phyloP scores from a whole-genome alignment of 2,113 vertebrate species.

The Pseudorasbora parva region DNA sequence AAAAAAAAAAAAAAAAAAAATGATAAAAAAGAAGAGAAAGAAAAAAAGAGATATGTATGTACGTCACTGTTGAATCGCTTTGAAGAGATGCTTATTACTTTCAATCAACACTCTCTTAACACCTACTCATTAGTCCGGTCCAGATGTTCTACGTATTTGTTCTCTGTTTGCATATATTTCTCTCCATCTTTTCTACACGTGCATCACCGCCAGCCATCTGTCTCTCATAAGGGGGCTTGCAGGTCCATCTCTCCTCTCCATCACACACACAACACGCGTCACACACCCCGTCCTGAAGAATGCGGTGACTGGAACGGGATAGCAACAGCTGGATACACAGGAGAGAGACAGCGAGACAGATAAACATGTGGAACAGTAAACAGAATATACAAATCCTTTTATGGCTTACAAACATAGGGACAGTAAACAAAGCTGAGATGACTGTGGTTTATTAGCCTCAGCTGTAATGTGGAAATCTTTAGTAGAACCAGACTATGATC shows the following conservation, averaged over 20 bases:
- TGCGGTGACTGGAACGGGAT: slow-evolving; percentile 34
- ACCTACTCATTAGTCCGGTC: slow-evolving; percentile 40
- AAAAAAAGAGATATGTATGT: slow-evolving; percentile 50
- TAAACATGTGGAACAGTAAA: slow-evolving; percentile 52
- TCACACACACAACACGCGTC: slow-evolving; percentile 25
- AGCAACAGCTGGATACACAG: slow-evolving; percentile 30
- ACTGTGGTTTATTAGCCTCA: slow-evolving; percentile 15
- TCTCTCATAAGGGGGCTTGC: slow-evolving; percentile 33
- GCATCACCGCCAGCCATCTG: slow-evolving; percentile 43
- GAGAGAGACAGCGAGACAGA: slow-evolving; percentile 44
- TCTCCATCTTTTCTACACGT: slow-evolving; percentile 28
- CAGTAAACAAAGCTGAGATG: slow-evolving; percentile 40
- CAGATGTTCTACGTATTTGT: slow-evolving; percentile 53
- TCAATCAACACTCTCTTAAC: slow-evolving; percentile 42
- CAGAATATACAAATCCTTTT: slow-evolving; percentile 47
- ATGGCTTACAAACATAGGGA: slow-evolving; percentile 29
- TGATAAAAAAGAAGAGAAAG: neutral
- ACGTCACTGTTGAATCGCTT: slow-evolving; percentile 38
- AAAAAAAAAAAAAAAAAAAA: neutral
- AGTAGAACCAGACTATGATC: slow-evolving; percentile 17
- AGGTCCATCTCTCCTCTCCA: slow-evolving; percentile 37
- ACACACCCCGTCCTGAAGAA: slow-evolving; percentile 46
- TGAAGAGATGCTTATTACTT: slow-evolving; percentile 36
- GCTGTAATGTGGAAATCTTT: neutral
- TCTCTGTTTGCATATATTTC: slow-evolving; percentile 45